Conservation (phyloP, 2,888 invertebrate genomes). For the Polyploca ridens region DNA sequence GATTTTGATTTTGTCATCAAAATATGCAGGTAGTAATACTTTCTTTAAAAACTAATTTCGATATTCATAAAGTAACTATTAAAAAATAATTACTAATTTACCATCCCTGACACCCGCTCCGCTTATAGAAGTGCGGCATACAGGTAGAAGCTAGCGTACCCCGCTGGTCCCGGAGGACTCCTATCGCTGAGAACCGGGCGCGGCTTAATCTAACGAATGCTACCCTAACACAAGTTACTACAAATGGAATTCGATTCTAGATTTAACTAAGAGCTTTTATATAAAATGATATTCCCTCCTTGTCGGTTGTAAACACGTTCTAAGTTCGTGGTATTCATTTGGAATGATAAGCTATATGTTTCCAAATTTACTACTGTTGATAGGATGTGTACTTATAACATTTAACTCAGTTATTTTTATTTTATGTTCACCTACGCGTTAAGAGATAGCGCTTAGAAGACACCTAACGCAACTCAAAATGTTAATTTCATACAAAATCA, state of each 20-base stretch:
- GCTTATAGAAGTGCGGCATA: conserved; percentile 24
- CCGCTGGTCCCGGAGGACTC: conserved; percentile 65
- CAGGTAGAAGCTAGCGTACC: conserved; percentile 51
- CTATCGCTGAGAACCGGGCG: conserved; percentile 71
- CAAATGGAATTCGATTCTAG: conserved; percentile 78
- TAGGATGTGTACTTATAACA: too few species aligned
- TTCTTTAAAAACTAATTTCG: too few species aligned
- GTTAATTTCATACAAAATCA: too few species aligned
- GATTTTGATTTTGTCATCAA: too few species aligned
- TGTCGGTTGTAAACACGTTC: conserved; percentile 22
- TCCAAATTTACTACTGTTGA: too few species aligned
- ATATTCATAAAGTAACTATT: too few species aligned
- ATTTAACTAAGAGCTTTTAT: conserved; percentile 74
- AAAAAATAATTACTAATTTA: background rate
- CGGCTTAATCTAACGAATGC: conserved; percentile 77
- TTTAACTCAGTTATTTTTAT: too few species aligned
- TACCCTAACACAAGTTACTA: conserved; percentile 74
- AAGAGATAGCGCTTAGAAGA: too few species aligned
- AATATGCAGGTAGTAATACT: too few species aligned
- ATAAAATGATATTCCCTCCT: conserved; percentile 42
- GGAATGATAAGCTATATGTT: conserved; percentile 6
- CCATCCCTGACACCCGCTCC: conserved; percentile 2
- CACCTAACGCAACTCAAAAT: too few species aligned
- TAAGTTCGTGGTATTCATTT: conserved; percentile 18
- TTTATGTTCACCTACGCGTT: too few species aligned